Conservation (phyloP, 1,140 invertebrate species). For the Drosophila rufa region DNA sequence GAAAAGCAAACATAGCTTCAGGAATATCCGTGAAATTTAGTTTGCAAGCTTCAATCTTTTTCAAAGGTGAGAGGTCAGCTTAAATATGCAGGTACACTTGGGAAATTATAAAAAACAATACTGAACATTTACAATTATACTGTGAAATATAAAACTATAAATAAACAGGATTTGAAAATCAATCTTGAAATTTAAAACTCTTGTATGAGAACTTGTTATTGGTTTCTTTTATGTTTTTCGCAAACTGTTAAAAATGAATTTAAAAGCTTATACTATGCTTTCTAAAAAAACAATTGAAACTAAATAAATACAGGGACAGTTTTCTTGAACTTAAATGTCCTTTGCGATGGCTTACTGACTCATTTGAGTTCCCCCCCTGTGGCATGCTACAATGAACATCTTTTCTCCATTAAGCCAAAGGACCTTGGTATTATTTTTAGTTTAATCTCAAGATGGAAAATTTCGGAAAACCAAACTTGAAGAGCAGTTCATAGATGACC, state of each 20-base stretch:
- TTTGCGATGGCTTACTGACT: too few species aligned
- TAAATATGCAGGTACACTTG: neutral
- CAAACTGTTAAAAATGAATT: neutral
- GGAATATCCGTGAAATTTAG: neutral
- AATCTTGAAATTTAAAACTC: neutral
- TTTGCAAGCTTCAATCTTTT: neutral
- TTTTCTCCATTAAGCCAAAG: constrained; percentile 2
- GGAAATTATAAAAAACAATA: too few species aligned
- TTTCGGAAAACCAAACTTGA: neutral
- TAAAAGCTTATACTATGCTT: neutral
- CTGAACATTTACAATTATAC: neutral
- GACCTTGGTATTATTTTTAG: neutral
- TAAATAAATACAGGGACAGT: neutral
- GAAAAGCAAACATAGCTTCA: constrained; percentile 25
- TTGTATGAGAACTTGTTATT: neutral
- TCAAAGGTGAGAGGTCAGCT: constrained; percentile 17
- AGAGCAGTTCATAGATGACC: neutral
- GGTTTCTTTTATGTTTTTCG: too few species aligned
- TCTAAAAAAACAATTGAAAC: neutral
- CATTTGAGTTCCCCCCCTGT: too few species aligned
- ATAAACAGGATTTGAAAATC: neutral
- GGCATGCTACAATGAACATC: neutral
- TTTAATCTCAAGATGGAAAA: constrained; percentile 8
- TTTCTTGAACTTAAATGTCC: neutral
- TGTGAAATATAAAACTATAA: too few species aligned